Percentiles rank a stretch among this genome's conserved stretches.
These are phyloP conservation scores for Xestobium rufovillosum DNA, from an alignment of 2,888 invertebrate species.

Conservation along the genomic window DNA sequence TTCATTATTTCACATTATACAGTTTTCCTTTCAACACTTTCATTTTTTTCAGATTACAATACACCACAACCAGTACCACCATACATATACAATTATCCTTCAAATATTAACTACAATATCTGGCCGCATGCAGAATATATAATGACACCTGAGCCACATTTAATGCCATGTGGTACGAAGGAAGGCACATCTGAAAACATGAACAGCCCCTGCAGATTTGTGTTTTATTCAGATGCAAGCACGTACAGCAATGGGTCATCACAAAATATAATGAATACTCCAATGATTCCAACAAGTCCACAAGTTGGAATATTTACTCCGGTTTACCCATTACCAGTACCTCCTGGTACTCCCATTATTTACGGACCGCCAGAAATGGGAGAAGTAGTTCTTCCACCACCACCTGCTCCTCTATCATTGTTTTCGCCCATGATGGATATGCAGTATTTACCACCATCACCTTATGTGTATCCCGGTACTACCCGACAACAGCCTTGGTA, in stretches of 20 bases:
- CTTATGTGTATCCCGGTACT: conserved; percentile 25
- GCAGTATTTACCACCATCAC: conserved; percentile 20
- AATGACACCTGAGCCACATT: no score
- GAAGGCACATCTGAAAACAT: no score
- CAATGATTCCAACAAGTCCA: conserved; percentile 18
- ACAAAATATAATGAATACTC: no score
- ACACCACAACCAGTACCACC: no score
- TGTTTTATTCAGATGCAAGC: no score
- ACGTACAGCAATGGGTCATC: no score
- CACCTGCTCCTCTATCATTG: conserved; percentile 20
- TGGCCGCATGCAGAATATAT: not conserved
- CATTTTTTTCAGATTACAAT: no score
- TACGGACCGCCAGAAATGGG: conserved; percentile 13
- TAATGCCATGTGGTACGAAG: no score
- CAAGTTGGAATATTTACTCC: conserved; percentile 24
- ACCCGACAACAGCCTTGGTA: conserved; percentile 23
- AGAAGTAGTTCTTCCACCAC: conserved; percentile 15
- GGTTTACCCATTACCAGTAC: conserved; percentile 20
- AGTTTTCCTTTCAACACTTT: no score
- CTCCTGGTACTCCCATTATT: conserved; percentile 2
- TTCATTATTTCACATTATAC: no score
- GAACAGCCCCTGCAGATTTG: no score
- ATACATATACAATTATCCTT: no score
- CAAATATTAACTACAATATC: not conserved
- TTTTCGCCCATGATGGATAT: conserved; percentile 24